Conservation (phyloP, 2,797 vertebrate species). For the Aphelocoma californica region DNA sequence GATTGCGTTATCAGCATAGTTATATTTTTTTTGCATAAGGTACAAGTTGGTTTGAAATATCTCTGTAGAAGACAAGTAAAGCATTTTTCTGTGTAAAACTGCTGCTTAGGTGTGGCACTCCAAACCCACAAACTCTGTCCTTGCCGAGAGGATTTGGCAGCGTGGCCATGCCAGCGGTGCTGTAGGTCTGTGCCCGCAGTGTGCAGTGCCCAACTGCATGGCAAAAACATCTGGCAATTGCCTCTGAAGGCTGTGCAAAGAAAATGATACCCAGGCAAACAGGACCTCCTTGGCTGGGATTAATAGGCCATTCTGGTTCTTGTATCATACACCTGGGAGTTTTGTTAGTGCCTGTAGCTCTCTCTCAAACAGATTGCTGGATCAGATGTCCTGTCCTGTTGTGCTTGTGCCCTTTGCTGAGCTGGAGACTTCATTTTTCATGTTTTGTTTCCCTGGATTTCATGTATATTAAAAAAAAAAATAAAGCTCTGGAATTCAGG, state of each 20-base stretch:
- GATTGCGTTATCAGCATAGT: background rate
- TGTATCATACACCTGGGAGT: background rate
- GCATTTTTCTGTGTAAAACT: background rate
- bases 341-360: background rate
- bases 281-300: background rate
- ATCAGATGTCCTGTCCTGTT: background rate
- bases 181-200: fast-evolving
- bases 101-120: background rate
- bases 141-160: background rate
- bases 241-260: background rate
- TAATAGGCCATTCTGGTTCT: background rate
- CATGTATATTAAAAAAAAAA: background rate
- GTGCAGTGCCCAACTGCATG: fast-evolving
- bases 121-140: background rate
- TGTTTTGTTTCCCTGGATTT: background rate
- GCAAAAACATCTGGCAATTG: background rate
- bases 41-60: background rate
- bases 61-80: background rate
- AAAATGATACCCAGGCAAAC: background rate
- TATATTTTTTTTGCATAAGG: background rate
- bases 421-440: background rate
- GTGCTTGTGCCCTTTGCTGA: background rate
- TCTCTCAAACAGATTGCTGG: background rate
- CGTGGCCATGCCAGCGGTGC: fast-evolving
- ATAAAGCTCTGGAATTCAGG: background rate